Conservation (phyloP, 1,140 invertebrate genomes). For the Elymnias hypermnestra region DNA sequence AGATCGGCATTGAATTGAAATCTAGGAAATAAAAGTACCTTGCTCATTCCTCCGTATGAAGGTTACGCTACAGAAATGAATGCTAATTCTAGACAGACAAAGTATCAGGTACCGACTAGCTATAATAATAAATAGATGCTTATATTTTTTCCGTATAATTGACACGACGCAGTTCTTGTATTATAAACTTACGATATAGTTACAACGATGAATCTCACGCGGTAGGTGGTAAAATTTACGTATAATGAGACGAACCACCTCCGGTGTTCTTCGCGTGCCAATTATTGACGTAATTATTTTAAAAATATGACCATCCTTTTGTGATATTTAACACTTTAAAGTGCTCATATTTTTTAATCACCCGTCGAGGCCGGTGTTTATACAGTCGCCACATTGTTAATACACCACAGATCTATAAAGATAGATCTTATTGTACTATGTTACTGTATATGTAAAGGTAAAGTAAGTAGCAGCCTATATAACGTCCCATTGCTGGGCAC, state of each 20-base stretch:
- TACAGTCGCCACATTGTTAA: constrained; percentile 33
- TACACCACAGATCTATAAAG: too few species aligned
- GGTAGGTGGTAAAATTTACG: constrained; percentile 66
- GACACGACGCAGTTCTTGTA: constrained; percentile 47
- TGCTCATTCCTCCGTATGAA: too few species aligned
- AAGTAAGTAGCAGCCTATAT: too few species aligned
- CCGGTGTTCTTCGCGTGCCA: constrained; percentile 57
- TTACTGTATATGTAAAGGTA: too few species aligned
- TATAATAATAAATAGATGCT: constrained; percentile 36
- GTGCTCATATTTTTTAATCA: constrained; percentile 60
- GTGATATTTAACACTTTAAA: constrained; percentile 59
- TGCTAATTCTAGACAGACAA: too few species aligned
- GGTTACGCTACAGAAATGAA: too few species aligned
- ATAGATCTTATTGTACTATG: too few species aligned
- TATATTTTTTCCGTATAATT: constrained; percentile 66
- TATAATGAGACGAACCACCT: constrained; percentile 60
- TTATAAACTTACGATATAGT: constrained; percentile 67
- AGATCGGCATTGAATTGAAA: too few species aligned
- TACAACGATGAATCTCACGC: constrained; percentile 70
- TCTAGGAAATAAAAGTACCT: too few species aligned
- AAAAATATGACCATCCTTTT: constrained; percentile 66
- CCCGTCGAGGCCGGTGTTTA: constrained; percentile 35
- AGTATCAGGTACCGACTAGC: too few species aligned
- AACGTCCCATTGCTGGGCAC: too few species aligned
- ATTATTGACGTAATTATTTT: constrained; percentile 74